These are phyloP conservation scores for Chelonoidis abingdonii DNA, from an alignment of 2,113 vertebrate genomes.

Conservation along the genomic window DNA sequence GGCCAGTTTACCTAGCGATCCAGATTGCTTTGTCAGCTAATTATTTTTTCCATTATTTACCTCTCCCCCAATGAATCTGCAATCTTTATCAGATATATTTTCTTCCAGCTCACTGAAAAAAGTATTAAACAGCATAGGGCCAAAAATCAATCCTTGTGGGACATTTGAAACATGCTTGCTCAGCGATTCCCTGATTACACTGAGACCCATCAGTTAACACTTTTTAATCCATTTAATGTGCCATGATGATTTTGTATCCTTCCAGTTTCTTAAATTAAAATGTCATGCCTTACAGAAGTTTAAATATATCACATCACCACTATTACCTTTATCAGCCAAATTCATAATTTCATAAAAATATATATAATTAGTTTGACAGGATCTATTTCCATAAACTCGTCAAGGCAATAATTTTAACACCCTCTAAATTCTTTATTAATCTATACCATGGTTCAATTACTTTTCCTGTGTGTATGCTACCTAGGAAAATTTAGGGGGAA, in stretches of 20 bases:
- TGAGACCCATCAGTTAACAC: not conserved
- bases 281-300: not conserved
- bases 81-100: not conserved
- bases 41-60: not conserved
- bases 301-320: not conserved
- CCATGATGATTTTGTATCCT: not conserved
- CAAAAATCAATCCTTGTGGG: not conserved
- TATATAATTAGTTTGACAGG: not conserved
- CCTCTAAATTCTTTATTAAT: not conserved
- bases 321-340: not conserved
- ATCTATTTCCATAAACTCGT: not conserved
- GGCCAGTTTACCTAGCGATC: not conserved
- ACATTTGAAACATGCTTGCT: not conserved
- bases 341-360: not conserved
- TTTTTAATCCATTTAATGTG: not conserved
- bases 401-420: not conserved
- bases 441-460: not conserved
- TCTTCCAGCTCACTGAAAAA: not conserved
- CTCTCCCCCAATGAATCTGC: not conserved
- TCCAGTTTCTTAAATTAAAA: not conserved
- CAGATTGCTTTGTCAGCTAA: not conserved
- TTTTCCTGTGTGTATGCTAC: not conserved
- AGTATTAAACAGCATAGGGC: not conserved
- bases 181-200: not conserved
- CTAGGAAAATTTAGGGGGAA: not conserved